A percentile compares a stretch with the other conserved stretches of the same genome.
Conservation (phyloP, 2,888 invertebrate genomes). For the Busseola fusca region DNA sequence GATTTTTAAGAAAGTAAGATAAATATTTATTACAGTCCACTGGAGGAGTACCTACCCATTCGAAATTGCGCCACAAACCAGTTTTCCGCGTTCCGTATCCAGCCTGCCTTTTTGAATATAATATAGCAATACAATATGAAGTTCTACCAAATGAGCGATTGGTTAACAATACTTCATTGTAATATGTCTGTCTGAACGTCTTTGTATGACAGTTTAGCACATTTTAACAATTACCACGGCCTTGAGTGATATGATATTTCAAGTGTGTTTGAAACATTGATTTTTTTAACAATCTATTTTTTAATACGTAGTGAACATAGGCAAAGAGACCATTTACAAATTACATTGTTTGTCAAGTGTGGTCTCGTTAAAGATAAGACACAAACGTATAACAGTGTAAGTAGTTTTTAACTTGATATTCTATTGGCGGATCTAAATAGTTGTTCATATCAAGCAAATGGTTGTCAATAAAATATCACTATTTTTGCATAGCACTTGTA, state of each 20-base stretch:
- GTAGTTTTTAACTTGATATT: neutral
- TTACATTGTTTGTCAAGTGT: neutral
- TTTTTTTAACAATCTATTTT: neutral
- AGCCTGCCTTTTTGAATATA: too few relatives aligned
- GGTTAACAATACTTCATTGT: neutral
- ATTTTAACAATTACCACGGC: slow-evolving; percentile 14
- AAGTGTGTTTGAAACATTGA: neutral
- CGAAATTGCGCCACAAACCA: neutral
- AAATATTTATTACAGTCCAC: neutral
- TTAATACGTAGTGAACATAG: neutral
- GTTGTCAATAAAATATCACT: neutral
- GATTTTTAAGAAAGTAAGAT: neutral
- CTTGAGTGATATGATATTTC: neutral
- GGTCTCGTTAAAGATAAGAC: neutral
- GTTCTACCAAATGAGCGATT: too few relatives aligned
- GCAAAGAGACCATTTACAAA: neutral
- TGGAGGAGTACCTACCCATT: too few relatives aligned
- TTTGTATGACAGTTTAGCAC: neutral
- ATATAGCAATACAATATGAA: too few relatives aligned
- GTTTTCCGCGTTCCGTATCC: too few relatives aligned
- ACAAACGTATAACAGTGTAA: neutral
- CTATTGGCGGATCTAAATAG: neutral
- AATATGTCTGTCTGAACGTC: too few relatives aligned
- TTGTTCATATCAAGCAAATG: neutral
- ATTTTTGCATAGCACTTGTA: neutral